phyloP scores from a whole-genome alignment of 2,888 invertebrate species.

The Scrobipalpa atriplicella region DNA sequence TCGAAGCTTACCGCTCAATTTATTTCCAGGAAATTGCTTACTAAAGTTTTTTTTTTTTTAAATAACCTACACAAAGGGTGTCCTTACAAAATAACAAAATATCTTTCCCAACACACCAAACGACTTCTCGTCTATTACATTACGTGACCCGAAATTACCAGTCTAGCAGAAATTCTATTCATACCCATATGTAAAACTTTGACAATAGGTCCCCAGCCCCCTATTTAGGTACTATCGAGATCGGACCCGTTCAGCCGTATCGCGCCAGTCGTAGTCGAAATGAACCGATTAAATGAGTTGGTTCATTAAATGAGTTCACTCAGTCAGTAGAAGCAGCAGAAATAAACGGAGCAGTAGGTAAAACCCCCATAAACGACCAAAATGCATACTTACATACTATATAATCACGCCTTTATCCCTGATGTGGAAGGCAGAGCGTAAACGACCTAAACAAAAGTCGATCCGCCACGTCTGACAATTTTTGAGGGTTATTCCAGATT shows the following conservation, averaged over 20 bases:
- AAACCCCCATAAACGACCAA: no score
- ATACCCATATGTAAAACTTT: slow-evolving; percentile 1
- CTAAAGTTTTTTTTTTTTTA: no score
- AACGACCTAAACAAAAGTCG: no score
- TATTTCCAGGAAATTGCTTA: no score
- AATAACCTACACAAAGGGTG: no score
- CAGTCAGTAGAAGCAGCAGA: slow-evolving; percentile 27
- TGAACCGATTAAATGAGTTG: slow-evolving; percentile 59
- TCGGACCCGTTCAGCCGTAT: slow-evolving; percentile 63
- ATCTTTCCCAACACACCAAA: not conserved
- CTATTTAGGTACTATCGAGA: slow-evolving; percentile 60
- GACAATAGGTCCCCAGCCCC: slow-evolving; percentile 34
- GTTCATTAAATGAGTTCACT: slow-evolving; percentile 51
- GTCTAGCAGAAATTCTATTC: not conserved
- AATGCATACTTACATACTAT: no score
- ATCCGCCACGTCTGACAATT: no score
- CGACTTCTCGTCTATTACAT: not conserved
- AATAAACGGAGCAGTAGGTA: not conserved
- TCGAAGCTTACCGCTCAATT: no score
- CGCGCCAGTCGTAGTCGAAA: slow-evolving; percentile 51
- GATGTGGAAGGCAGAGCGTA: no score
- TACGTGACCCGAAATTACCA: not conserved
- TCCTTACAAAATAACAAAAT: no score
- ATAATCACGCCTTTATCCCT: no score
- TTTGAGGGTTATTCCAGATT: no score